Percentiles rank a stretch among this genome's conserved stretches.
These are phyloP conservation scores for Neelides folsomi DNA, from an alignment of 2,888 invertebrate species.

Conservation along the genomic window DNA sequence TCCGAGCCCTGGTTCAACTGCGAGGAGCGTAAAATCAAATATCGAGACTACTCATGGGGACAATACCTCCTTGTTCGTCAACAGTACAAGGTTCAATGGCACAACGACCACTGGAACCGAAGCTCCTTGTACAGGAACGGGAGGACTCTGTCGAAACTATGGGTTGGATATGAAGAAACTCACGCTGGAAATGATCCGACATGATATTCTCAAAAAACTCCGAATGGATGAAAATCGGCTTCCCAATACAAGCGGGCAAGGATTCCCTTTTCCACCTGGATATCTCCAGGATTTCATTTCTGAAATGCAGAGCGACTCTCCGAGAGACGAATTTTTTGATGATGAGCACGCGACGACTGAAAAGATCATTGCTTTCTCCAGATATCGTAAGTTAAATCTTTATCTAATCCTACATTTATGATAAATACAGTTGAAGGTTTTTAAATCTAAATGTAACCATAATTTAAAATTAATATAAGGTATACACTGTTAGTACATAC, in stretches of 20 bases:
- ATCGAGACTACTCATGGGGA: no score
- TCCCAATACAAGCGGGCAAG: slow-evolving; percentile 26
- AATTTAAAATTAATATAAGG: no score
- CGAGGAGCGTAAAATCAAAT: no score
- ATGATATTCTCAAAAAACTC: slow-evolving; percentile 30
- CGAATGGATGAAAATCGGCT: slow-evolving; percentile 29
- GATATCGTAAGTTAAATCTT: slow-evolving; percentile 24
- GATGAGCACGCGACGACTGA: slow-evolving; percentile 32
- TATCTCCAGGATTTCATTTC: slow-evolving; percentile 24
- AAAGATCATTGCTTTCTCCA: slow-evolving; percentile 33
- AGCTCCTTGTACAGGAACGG: not conserved
- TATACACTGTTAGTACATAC: no score
- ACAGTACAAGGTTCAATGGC: no score
- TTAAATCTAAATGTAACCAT: no score
- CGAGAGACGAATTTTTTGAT: slow-evolving; percentile 23
- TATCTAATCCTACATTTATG: not conserved
- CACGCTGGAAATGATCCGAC: slow-evolving; percentile 26
- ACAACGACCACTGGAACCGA: no score
- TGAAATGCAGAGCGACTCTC: slow-evolving; percentile 28
- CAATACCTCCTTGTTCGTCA: not conserved
- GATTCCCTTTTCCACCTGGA: slow-evolving; percentile 21
- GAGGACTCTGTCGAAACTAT: not conserved
- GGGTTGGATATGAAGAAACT: slow-evolving; percentile 27
- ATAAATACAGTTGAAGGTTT: no score
- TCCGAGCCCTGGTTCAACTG: no score